phyloP scores from a whole-genome alignment of 2,113 vertebrate genomes.

The Ellobius talpinus region DNA sequence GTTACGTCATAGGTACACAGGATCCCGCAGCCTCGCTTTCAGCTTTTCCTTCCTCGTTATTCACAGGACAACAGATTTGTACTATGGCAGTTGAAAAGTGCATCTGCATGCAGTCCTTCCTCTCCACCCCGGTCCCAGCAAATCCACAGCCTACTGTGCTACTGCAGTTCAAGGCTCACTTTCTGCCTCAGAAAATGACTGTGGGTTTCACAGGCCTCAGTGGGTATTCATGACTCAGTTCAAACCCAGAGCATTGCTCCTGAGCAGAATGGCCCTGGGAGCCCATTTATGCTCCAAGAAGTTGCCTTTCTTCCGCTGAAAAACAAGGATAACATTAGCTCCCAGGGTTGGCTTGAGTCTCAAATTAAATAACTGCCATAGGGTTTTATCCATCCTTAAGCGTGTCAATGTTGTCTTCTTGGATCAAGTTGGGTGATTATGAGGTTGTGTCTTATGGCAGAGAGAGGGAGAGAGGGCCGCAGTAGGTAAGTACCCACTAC shows the following conservation, averaged over 20 bases:
- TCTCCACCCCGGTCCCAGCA: not conserved
- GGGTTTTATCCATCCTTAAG: not conserved
- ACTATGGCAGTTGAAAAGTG: not conserved
- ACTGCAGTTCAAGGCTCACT: not conserved
- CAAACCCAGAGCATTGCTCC: not conserved
- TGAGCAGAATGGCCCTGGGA: not conserved
- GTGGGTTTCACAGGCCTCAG: not conserved
- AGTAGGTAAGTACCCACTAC: not conserved
- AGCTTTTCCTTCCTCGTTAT: not conserved
- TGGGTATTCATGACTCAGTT: not conserved
- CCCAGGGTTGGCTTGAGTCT: not conserved
- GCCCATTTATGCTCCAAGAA: not conserved
- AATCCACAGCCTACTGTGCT: not conserved
- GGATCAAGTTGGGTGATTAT: not conserved
- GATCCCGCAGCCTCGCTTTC: not conserved
- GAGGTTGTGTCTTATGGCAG: not conserved
- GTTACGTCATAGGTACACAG: not conserved
- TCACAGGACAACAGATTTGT: not conserved
- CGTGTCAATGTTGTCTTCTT: not conserved
- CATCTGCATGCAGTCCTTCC: not conserved
- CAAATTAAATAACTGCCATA: not conserved
- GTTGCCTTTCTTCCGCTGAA: constrained; percentile 6
- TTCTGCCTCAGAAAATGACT: not conserved
- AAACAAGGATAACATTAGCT: not conserved
- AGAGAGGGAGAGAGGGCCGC: not conserved